phyloP scores from a whole-genome alignment of 2,888 invertebrate species.

The Sympetrum striolatum region DNA sequence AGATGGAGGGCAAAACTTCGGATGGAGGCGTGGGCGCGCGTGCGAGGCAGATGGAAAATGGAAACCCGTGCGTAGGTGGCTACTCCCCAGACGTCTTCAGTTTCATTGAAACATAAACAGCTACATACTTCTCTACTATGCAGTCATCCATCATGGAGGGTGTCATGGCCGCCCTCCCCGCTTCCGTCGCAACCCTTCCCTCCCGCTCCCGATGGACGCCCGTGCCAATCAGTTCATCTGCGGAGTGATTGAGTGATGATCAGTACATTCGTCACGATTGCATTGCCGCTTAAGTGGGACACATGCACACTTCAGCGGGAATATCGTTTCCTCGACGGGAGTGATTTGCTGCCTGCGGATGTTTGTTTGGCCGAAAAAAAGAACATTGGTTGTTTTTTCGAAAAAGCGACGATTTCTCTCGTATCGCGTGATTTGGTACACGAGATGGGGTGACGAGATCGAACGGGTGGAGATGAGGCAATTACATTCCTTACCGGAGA shows the following conservation, averaged over 20 bases:
- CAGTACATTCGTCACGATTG: slow-evolving; percentile 20
- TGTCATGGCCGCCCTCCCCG: background rate
- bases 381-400: background rate
- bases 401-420: no score
- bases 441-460: background rate
- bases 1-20: background rate
- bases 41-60: slow-evolving; percentile 28
- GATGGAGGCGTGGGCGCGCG: background rate
- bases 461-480: background rate
- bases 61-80: slow-evolving; percentile 38
- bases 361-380: background rate
- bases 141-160: slow-evolving; percentile 58
- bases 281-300: slow-evolving; percentile 11
- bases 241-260: slow-evolving; percentile 11
- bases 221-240: slow-evolving; percentile 33
- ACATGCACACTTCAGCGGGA: slow-evolving; percentile 9
- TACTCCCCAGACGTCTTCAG: slow-evolving; percentile 44
- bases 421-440: background rate
- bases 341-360: background rate
- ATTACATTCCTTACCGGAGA: background rate
- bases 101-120: slow-evolving; percentile 46
- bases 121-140: slow-evolving; percentile 45
- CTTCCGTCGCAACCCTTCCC: background rate
- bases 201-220: background rate
- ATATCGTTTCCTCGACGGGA: background rate